Conservation (phyloP, 2,113 vertebrate species). For the Megaceryle maxima region DNA sequence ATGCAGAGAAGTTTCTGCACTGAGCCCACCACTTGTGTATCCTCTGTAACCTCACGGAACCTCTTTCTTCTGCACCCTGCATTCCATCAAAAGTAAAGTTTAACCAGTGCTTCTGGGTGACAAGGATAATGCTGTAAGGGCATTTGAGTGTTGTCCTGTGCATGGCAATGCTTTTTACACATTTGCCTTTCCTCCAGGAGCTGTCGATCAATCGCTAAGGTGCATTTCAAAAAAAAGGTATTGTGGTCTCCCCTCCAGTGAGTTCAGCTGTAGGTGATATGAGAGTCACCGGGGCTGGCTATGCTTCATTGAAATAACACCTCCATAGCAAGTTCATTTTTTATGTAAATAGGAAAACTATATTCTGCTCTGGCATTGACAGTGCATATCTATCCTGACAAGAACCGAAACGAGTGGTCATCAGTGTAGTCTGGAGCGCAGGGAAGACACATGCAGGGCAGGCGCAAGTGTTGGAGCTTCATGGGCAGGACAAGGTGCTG, state of each 20-base stretch:
- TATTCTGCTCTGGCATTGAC: not conserved
- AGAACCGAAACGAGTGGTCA: not conserved
- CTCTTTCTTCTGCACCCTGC: not conserved
- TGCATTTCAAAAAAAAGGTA: not conserved
- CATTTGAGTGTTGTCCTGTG: not conserved
- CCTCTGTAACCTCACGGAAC: not conserved
- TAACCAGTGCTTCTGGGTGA: not conserved
- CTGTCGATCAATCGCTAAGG: not conserved
- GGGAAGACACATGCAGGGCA: not conserved
- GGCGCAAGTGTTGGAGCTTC: rapidly evolving
- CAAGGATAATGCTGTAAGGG: not conserved
- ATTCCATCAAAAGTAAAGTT: not conserved
- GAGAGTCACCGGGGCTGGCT: not conserved
- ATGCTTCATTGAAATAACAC: not conserved
- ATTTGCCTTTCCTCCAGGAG: not conserved
- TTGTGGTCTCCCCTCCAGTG: not conserved
- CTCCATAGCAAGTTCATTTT: not conserved
- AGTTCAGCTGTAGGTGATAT: not conserved
- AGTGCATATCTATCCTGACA: not conserved
- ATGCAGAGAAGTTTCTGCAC: not conserved
- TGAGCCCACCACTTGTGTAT: not conserved
- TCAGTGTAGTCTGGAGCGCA: not conserved
- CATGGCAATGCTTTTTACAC: not conserved
- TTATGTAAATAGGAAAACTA: not conserved
- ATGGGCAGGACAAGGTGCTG: not conserved